Percentiles rank a stretch among this genome's conserved stretches.
Conservation (phyloP, 2,888 invertebrate genomes). For the Nomada flava region DNA sequence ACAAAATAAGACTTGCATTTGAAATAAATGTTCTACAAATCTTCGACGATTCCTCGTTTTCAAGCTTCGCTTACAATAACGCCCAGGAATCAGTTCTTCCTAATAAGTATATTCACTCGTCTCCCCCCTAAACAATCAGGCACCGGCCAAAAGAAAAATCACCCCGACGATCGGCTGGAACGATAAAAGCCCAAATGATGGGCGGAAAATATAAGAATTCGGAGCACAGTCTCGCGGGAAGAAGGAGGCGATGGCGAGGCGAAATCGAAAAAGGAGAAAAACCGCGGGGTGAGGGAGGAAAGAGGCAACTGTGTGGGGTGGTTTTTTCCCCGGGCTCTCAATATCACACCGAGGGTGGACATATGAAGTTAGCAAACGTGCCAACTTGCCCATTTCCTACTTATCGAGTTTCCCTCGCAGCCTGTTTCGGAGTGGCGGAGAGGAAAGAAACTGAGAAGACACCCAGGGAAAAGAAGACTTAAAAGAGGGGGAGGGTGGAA, state of each 20-base stretch:
- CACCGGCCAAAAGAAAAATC: conserved; percentile 18
- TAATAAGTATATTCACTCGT: neutral
- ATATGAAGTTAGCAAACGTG: conserved; percentile 78
- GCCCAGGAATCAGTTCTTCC: neutral
- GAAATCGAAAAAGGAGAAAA: conserved; percentile 12
- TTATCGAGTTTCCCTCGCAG: conserved; percentile 72
- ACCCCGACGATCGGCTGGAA: conserved; percentile 43
- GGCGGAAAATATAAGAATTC: conserved; percentile 46
- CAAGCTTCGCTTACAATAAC: neutral
- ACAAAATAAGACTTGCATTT: neutral
- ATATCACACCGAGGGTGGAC: conserved; percentile 65
- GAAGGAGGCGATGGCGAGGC: neutral
- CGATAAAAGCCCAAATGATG: conserved; percentile 49
- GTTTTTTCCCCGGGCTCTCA: conserved; percentile 63
- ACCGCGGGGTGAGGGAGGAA: conserved; percentile 18
- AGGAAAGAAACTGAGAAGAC: conserved; percentile 40
- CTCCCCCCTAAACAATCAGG: neutral
- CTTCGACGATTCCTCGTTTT: too few species aligned
- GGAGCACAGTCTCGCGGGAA: conserved; percentile 14
- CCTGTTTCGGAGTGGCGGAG: conserved; percentile 29
- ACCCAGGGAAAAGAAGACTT: conserved; percentile 15
- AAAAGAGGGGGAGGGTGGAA: conserved; percentile 33
- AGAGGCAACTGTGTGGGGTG: conserved; percentile 28
- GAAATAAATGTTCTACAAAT: neutral
- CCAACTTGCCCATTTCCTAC: conserved; percentile 74